phyloP scores from a whole-genome alignment of 2,113 vertebrate species.

The Salminus brasiliensis region DNA sequence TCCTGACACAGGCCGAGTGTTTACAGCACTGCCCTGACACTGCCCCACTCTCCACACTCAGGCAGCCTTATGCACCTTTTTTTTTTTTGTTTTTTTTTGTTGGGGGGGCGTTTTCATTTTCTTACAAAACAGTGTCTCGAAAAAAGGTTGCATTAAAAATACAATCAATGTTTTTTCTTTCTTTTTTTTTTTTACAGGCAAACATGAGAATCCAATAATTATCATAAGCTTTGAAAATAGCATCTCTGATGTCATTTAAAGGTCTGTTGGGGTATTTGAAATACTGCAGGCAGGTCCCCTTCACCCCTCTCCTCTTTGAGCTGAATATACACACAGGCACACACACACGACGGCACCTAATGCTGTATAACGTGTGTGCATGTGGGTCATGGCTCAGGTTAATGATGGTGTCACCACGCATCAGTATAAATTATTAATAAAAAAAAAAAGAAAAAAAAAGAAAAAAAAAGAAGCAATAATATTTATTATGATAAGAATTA shows the following conservation, averaged over 20 bases:
- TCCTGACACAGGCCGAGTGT: constrained; percentile 48
- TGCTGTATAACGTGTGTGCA: constrained; percentile 11
- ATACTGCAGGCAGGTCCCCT: constrained; percentile 73
- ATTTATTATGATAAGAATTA: constrained; percentile 7
- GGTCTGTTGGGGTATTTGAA: constrained; percentile 60
- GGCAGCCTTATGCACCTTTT: constrained; percentile 56
- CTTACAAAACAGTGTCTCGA: constrained; percentile 72
- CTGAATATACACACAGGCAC: constrained; percentile 8
- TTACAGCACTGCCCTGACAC: constrained; percentile 27
- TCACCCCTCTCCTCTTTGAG: constrained; percentile 20
- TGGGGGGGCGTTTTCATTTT: constrained; percentile 65
- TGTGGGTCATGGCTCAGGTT: constrained; percentile 18
- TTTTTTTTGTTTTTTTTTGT: too few relatives aligned
- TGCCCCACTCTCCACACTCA: constrained; percentile 53
- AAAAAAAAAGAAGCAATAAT: neutral
- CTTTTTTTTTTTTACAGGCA: constrained; percentile 70
- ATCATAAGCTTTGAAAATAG: constrained; percentile 75
- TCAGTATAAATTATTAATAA: neutral
- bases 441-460: neutral
- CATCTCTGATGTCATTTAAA: constrained; percentile 76
- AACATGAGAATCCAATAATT: constrained; percentile 69
- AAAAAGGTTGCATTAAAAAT: constrained; percentile 80
- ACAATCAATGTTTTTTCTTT: constrained; percentile 67
- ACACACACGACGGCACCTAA: neutral
- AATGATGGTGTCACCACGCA: constrained; percentile 32